Conservation (phyloP, 2,888 invertebrate species). For the Scrobipalpa costella region DNA sequence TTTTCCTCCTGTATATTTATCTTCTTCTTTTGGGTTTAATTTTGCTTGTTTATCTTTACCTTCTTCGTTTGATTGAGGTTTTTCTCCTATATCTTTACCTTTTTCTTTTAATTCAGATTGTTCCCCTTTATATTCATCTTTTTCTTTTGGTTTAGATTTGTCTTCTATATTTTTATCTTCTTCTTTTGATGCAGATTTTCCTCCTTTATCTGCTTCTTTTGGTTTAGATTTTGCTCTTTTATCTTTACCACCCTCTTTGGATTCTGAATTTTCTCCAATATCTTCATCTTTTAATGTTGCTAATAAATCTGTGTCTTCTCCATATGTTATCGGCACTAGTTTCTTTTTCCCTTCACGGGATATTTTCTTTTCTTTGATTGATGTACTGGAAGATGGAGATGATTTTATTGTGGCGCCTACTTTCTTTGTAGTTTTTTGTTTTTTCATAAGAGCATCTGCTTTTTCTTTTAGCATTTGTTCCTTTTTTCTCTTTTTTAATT, state of each 20-base stretch:
- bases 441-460: background rate
- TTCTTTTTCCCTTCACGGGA: too few relatives aligned
- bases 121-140: background rate
- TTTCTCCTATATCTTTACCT: background rate
- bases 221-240: too few relatives aligned
- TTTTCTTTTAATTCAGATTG: background rate
- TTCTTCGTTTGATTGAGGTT: too few relatives aligned
- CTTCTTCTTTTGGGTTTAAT: background rate
- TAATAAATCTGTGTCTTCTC: too few relatives aligned
- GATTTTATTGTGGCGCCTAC: too few relatives aligned
- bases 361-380: too few relatives aligned
- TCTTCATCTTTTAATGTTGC: too few relatives aligned
- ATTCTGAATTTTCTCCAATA: background rate
- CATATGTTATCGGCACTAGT: too few relatives aligned
- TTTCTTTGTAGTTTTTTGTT: background rate
- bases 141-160: too few relatives aligned
- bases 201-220: background rate
- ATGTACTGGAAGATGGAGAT: too few relatives aligned
- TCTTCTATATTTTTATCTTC: too few relatives aligned
- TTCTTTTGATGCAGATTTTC: background rate
- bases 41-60: background rate
- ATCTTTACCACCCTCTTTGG: too few relatives aligned
- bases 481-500: background rate
- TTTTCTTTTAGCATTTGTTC: background rate
- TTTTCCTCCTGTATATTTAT: background rate